Evolutionary conservation across 2,797 vertebrate species (phyloP).

Genomic region (Phaenicophaeus curvirostris): DNA sequence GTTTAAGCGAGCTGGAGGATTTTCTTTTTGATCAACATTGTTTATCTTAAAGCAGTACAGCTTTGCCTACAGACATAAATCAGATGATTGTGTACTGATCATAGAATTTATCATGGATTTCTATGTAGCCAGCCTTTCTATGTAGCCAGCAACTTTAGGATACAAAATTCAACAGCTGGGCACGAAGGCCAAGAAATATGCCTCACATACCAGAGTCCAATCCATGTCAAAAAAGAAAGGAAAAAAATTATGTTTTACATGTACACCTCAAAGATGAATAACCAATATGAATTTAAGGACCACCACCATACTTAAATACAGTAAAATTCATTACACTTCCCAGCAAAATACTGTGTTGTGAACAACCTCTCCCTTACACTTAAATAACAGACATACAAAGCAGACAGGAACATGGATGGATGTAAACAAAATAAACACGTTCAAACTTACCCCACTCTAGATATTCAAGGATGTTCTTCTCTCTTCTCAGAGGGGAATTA

Average conservation of each 20-base stretch:
- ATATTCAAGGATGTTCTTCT: slow-evolving; percentile 96
- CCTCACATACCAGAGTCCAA: neutral
- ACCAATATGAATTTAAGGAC: neutral
- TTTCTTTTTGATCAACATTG: slow-evolving; percentile 4
- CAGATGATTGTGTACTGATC: neutral
- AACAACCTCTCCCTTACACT: slow-evolving; percentile 4
- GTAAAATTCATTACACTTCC: neutral
- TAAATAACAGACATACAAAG: slow-evolving; percentile 63
- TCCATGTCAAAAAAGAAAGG: neutral
- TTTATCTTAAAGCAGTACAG: neutral
- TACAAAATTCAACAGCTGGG: slow-evolving; percentile 2
- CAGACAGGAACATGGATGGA: neutral
- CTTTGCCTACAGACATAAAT: neutral
- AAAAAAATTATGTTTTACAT: neutral
- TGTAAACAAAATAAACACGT: slow-evolving; percentile 1
- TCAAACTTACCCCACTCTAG: slow-evolving; percentile 94
- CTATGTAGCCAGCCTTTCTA: neutral
- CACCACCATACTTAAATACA: neutral
- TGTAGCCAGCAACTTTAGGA: slow-evolving; percentile 23
- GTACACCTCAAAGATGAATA: neutral
- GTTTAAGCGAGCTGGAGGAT: neutral
- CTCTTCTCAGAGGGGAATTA: slow-evolving; percentile 93
- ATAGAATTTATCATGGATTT: neutral
- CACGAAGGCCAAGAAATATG: neutral
- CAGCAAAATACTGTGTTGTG: neutral